Conservation (phyloP, 2,888 invertebrate species). For the Mallateleia sp. region DNA sequence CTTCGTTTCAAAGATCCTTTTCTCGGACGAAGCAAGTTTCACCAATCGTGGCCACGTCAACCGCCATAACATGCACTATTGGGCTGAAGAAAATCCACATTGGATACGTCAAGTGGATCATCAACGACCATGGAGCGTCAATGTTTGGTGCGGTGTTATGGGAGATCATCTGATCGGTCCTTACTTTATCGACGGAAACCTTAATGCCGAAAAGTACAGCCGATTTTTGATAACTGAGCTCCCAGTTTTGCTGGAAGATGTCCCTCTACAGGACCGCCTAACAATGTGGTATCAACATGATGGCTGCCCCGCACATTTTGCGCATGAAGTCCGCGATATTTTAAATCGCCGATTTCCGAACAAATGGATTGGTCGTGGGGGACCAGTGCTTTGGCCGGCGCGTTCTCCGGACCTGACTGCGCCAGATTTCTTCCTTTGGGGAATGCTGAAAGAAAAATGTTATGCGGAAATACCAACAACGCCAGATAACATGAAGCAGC, state of each 20-base stretch:
- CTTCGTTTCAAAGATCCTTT: slow-evolving; percentile 22
- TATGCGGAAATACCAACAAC: slow-evolving; percentile 24
- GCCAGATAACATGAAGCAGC: slow-evolving; percentile 15
- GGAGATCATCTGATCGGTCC: slow-evolving; percentile 24
- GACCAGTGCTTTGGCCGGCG: slow-evolving; percentile 27
- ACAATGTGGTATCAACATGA: slow-evolving; percentile 33
- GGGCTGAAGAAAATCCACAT: slow-evolving; percentile 25
- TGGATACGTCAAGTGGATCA: slow-evolving; percentile 33
- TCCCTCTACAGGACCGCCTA: neutral
- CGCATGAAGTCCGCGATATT: neutral
- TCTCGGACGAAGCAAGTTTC: slow-evolving; percentile 47
- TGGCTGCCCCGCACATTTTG: slow-evolving; percentile 34
- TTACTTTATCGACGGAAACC: slow-evolving; percentile 11
- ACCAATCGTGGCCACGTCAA: slow-evolving; percentile 40
- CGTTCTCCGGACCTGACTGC: slow-evolving; percentile 47
- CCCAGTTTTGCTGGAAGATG: slow-evolving; percentile 15
- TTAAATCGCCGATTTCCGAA: slow-evolving; percentile 23
- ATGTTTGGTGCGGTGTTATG: slow-evolving; percentile 26
- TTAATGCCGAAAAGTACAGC: slow-evolving; percentile 10
- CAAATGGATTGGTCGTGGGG: slow-evolving; percentile 25
- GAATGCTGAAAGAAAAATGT: slow-evolving; percentile 6
- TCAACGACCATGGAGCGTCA: slow-evolving; percentile 25
- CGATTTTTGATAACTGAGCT: neutral
- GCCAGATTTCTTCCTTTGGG: slow-evolving; percentile 45
- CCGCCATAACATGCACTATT: slow-evolving; percentile 37